Percentiles rank a stretch among this genome's conserved stretches.
Conservation (phyloP, 2,888 invertebrate genomes). For the Ophion slaviceki region DNA sequence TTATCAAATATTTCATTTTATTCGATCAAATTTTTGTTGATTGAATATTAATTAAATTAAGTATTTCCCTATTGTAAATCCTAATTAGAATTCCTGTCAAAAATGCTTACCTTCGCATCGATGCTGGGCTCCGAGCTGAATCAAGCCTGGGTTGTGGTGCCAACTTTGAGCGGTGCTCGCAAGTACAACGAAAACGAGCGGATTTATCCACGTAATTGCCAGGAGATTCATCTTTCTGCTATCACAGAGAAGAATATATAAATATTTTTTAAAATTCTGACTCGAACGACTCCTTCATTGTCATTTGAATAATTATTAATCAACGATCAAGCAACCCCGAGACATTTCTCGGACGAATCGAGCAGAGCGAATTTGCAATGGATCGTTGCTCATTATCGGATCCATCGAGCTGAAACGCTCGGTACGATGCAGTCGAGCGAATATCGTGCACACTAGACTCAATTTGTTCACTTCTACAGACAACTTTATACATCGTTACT, state of each 20-base stretch:
- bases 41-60: neutral
- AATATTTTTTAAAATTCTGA: neutral
- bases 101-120: slow-evolving; percentile 20
- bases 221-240: slow-evolving; percentile 54
- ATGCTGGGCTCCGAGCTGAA: neutral
- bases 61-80: neutral
- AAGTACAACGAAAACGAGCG: slow-evolving; percentile 36
- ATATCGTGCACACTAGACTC: neutral
- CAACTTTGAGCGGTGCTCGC: slow-evolving; percentile 22
- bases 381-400: slow-evolving; percentile 39
- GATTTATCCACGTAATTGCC: slow-evolving; percentile 27
- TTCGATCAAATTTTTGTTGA: neutral
- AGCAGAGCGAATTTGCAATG: slow-evolving; percentile 22
- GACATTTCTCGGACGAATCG: slow-evolving; percentile 4
- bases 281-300: neutral
- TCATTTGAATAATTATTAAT: neutral
- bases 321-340: neutral
- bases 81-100: neutral
- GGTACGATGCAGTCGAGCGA: slow-evolving; percentile 39
- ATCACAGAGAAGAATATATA: neutral
- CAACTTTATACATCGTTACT: slow-evolving; percentile 1
- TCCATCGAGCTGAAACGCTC: slow-evolving; percentile 41
- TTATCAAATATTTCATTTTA: neutral
- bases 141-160: neutral
- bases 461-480: slow-evolving; percentile 3